Evolutionary conservation across 2,113 vertebrate species (phyloP).

Genomic region (Platanista minor): DNA sequence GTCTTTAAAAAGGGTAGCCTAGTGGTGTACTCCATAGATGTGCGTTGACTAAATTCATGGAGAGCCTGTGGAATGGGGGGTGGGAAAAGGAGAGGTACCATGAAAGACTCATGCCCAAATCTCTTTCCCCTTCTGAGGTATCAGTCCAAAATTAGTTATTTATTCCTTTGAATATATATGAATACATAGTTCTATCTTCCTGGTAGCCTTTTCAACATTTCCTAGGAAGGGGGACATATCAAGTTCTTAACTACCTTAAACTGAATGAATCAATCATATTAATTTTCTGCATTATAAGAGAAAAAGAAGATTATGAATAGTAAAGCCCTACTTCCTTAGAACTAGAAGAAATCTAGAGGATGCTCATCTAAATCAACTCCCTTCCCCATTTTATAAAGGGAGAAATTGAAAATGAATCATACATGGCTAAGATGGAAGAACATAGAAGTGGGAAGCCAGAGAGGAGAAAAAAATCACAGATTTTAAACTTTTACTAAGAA

Average conservation of each 20-base stretch:
- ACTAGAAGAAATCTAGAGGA: background rate
- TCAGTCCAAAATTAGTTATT: background rate
- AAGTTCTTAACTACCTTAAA: background rate
- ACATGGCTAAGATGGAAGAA: background rate
- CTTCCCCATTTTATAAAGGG: background rate
- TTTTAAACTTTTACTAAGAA: background rate
- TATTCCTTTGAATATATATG: background rate
- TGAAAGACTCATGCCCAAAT: background rate
- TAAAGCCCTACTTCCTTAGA: background rate
- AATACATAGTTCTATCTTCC: background rate
- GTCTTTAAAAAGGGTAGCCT: background rate
- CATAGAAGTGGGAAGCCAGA: background rate
- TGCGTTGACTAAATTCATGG: background rate
- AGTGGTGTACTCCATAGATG: rapidly evolving
- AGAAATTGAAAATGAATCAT: background rate
- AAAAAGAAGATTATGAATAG: background rate
- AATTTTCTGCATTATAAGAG: background rate
- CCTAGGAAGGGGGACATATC: background rate
- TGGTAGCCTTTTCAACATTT: background rate
- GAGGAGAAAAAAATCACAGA: background rate
- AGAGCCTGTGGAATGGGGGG: background rate
- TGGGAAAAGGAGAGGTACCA: rapidly evolving
- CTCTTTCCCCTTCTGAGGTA: background rate
- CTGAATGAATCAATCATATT: background rate
- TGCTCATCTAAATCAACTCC: background rate